Evolutionary conservation across 1,140 invertebrate genomes (phyloP).

Genomic region (Nomia melanderi): DNA sequence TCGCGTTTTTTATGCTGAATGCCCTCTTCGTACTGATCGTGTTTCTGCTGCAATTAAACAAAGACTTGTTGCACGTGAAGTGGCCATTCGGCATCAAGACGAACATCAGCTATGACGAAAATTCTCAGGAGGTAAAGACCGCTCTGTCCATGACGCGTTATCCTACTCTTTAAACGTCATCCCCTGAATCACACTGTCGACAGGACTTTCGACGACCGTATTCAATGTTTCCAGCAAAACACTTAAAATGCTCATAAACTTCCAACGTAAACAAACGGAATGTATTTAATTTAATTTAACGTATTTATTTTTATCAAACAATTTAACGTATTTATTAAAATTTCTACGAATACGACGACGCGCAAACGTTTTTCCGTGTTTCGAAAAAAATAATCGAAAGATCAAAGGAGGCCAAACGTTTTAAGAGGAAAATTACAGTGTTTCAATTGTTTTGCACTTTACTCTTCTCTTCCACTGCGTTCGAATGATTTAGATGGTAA

Average conservation of each 20-base stretch:
- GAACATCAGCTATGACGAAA: constrained; percentile 94
- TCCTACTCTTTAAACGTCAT: constrained; percentile 26
- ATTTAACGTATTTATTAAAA: no score
- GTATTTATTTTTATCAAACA: no score
- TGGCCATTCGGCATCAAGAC: constrained; percentile 96
- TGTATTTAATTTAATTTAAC: no score
- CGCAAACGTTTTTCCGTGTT: no score
- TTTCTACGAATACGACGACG: no score
- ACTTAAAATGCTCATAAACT: background rate
- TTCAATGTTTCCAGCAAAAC: background rate
- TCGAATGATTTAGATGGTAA: background rate
- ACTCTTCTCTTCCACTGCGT: no score
- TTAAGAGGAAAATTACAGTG: background rate
- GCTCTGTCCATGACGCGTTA: constrained; percentile 68
- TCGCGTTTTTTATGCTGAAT: constrained; percentile 99
- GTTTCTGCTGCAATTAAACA: constrained; percentile 97
- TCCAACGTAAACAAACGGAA: background rate
- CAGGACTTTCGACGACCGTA: background rate
- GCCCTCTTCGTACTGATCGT: constrained; percentile 98
- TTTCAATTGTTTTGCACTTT: constrained; percentile 15
- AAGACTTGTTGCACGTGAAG: constrained; percentile 95
- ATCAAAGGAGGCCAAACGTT: no score
- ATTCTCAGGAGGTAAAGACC: constrained; percentile 91
- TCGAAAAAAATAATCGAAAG: no score
- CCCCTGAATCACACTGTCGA: background rate